A percentile compares a stretch with the other conserved stretches of the same genome.
Conservation (phyloP, 2,797 vertebrate genomes). For the Capromys pilorides region DNA sequence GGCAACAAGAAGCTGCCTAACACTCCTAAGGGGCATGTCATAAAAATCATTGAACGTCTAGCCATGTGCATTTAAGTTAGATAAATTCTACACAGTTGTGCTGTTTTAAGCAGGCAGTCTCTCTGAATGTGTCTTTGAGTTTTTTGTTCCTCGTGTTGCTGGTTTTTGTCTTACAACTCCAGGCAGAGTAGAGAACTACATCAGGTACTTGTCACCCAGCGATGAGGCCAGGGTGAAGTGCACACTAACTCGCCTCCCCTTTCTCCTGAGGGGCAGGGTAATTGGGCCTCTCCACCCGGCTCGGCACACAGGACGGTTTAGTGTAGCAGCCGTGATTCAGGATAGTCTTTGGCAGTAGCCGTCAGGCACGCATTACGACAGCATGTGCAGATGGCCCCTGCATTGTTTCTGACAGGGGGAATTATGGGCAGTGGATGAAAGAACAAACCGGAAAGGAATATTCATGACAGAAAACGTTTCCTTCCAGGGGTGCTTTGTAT, state of each 20-base stretch:
- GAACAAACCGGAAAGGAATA: conserved; percentile 50
- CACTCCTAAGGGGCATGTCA: not conserved
- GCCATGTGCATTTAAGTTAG: not conserved
- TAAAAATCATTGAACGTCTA: not conserved
- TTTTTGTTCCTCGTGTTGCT: not conserved
- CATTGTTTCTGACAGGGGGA: conserved; percentile 56
- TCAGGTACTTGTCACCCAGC: not conserved
- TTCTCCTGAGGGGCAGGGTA: not conserved
- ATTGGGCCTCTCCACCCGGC: not conserved
- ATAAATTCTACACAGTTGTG: not conserved
- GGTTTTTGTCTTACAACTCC: not conserved
- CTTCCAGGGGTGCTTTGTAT: conserved; percentile 36
- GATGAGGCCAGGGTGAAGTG: not conserved
- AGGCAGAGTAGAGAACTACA: not conserved
- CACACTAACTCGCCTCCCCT: not conserved
- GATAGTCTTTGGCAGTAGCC: conserved; percentile 10
- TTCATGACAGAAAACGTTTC: conserved; percentile 63
- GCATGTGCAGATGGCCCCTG: conserved; percentile 53
- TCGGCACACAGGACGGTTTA: not conserved
- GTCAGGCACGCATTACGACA: conserved; percentile 39
- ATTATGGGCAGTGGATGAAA: conserved; percentile 49
- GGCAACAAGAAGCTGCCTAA: not conserved
- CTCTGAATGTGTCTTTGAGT: not conserved
- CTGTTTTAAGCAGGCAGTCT: not conserved
- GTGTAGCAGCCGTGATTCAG: not conserved